Evolutionary conservation across 2,797 vertebrate genomes (phyloP).

Genomic region (Cygnus olor): DNA sequence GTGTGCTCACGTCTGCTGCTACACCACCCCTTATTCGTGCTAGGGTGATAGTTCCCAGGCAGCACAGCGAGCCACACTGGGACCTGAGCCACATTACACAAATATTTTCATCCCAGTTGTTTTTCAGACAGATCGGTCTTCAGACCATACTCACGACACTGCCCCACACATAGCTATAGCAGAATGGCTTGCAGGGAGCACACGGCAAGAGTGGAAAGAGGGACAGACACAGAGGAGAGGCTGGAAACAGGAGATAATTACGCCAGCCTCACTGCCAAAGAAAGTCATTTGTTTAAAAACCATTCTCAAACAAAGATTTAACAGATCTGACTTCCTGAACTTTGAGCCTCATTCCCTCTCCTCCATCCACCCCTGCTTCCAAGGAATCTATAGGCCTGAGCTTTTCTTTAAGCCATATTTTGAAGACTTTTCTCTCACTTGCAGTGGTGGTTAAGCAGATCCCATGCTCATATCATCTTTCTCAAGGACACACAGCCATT

Average conservation of each 20-base stretch:
- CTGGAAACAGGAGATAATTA: neutral
- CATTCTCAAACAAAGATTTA: neutral
- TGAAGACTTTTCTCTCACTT: neutral
- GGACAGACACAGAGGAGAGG: neutral
- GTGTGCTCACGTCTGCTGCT: neutral
- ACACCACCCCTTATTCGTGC: neutral
- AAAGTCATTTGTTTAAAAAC: neutral
- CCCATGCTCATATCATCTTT: accelerated
- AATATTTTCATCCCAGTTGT: neutral
- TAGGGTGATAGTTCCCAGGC: neutral
- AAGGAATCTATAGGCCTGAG: neutral
- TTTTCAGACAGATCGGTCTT: neutral
- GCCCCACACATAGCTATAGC: accelerated
- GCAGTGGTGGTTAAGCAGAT: neutral
- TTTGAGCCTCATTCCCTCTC: neutral
- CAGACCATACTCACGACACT: accelerated
- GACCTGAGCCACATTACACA: neutral
- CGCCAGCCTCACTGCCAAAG: neutral
- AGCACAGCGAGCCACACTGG: accelerated
- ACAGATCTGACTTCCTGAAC: neutral
- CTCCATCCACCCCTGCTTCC: neutral
- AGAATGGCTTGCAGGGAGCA: neutral
- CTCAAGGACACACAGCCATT: neutral
- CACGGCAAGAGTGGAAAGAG: neutral
- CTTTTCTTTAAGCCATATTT: neutral